A percentile compares a stretch with the other conserved stretches of the same genome.
phyloP scores from a whole-genome alignment of 2,888 invertebrate species.

The Sipunculus nudus region DNA sequence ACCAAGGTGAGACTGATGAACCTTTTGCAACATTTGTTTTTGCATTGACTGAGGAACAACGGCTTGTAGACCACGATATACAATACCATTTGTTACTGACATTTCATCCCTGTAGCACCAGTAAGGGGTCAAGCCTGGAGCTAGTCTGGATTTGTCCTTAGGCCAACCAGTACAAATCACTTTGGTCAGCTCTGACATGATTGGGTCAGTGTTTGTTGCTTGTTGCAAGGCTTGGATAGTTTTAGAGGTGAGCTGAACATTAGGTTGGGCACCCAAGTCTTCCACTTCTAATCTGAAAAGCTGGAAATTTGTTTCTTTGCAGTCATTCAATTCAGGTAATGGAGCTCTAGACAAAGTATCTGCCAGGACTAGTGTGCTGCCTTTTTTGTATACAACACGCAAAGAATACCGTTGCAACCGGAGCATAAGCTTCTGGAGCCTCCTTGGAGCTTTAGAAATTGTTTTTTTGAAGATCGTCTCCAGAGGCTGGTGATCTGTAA shows the following conservation, averaged over 20 bases:
- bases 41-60: background rate
- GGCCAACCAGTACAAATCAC: slow-evolving; percentile 9
- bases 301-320: background rate
- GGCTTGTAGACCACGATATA: background rate
- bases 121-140: background rate
- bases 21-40: background rate
- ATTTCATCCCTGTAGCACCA: slow-evolving; percentile 3
- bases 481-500: slow-evolving; percentile 14
- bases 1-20: background rate
- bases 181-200: background rate
- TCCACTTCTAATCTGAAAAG: background rate
- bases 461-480: slow-evolving; percentile 9
- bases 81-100: background rate
- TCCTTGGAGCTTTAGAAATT: slow-evolving; percentile 1
- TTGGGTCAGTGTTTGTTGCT: background rate
- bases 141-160: background rate
- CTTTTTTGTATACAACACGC: slow-evolving; percentile 8
- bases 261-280: background rate
- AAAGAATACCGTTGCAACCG: slow-evolving; percentile 9
- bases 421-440: slow-evolving; percentile 13
- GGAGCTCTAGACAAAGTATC: slow-evolving; percentile 11
- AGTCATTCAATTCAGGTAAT: background rate
- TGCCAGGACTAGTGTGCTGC: background rate
- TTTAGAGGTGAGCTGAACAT: background rate
- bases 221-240: background rate